Evolutionary conservation across 1,140 invertebrate genomes (phyloP).

Genomic region (Armadillidium nasatum): DNA sequence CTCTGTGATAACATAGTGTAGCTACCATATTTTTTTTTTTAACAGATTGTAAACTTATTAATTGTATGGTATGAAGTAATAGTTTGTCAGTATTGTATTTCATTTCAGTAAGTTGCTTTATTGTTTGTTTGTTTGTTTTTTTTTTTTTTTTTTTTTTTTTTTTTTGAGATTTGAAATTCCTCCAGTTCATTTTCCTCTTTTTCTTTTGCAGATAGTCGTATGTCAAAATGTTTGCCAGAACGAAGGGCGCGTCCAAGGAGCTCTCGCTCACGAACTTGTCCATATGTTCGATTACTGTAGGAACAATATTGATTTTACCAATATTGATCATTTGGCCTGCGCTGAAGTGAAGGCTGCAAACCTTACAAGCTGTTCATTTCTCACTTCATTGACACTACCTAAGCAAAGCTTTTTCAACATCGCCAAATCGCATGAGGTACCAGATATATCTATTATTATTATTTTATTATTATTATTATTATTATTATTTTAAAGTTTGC

Average conservation of each 20-base stretch:
- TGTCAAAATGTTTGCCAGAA: constrained; percentile 76
- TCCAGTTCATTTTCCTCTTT: constrained; percentile 27
- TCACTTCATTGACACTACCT: constrained; percentile 71
- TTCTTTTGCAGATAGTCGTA: constrained; percentile 68
- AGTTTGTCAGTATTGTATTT: too few relatives aligned
- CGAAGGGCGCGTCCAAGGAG: constrained; percentile 65
- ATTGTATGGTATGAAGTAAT: too few relatives aligned
- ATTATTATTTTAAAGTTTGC: too few relatives aligned
- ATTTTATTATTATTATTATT: too few relatives aligned
- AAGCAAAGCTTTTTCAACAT: constrained; percentile 69
- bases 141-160: constrained; percentile 11
- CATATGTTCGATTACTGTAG: constrained; percentile 95
- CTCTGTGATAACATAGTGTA: too few relatives aligned
- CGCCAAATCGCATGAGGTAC: constrained; percentile 65
- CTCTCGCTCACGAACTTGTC: constrained; percentile 86
- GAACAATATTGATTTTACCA: constrained; percentile 80
- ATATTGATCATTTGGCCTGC: constrained; percentile 89
- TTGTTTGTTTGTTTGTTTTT: too few relatives aligned
- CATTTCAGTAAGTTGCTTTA: too few relatives aligned
- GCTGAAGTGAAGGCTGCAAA: constrained; percentile 90
- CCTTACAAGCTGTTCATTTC: constrained; percentile 82
- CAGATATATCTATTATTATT: too few relatives aligned
- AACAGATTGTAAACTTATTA: too few relatives aligned
- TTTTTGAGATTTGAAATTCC: constrained; percentile 7
- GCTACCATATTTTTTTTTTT: too few relatives aligned